phyloP scores from a whole-genome alignment of 2,888 invertebrate species.

The Mesochorus sp. region DNA sequence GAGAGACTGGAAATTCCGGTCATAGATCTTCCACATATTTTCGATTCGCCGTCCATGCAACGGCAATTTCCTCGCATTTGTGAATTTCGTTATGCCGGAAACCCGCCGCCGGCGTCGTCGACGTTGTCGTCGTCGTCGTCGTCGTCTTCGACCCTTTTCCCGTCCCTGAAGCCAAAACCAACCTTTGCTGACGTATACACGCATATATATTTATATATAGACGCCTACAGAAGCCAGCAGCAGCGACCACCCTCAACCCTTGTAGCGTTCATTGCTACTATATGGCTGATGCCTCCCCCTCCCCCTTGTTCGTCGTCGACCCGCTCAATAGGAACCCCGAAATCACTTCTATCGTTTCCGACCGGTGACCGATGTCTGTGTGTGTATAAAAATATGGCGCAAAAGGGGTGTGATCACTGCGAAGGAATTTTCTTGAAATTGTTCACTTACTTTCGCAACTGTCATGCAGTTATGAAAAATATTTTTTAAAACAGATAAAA shows the following conservation, averaged over 20 bases:
- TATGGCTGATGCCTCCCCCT: conserved; percentile 1
- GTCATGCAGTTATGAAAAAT: not conserved
- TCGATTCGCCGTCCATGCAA: conserved; percentile 58
- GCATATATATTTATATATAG: not conserved
- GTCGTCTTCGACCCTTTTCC: conserved; percentile 25
- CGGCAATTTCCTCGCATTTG: conserved; percentile 64
- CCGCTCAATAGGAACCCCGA: conserved; percentile 27
- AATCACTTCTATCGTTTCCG: conserved; percentile 61
- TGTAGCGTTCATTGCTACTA: conserved; percentile 27
- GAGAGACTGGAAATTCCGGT: conserved; percentile 59
- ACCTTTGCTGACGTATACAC: conserved; percentile 7
- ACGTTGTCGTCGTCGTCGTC: conserved; percentile 33
- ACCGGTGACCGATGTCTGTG: conserved; percentile 7
- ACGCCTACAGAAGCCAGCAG: not conserved
- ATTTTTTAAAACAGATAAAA: too few species aligned
- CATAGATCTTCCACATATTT: conserved; percentile 61
- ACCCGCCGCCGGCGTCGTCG: conserved; percentile 46
- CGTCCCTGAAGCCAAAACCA: not conserved
- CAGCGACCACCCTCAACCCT: conserved; percentile 9
- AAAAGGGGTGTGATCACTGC: not conserved
- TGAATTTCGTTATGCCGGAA: conserved; percentile 64
- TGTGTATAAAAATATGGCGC: not conserved
- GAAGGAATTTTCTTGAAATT: not conserved
- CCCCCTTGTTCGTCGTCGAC: conserved; percentile 13
- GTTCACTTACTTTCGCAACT: not conserved